Evolutionary conservation across 30 jellyfish, hydroid and myxozoan species (phyloP), one percentile per base, ranked within the genome.

Genomic region (Nemopilema nomurai): DNA sequence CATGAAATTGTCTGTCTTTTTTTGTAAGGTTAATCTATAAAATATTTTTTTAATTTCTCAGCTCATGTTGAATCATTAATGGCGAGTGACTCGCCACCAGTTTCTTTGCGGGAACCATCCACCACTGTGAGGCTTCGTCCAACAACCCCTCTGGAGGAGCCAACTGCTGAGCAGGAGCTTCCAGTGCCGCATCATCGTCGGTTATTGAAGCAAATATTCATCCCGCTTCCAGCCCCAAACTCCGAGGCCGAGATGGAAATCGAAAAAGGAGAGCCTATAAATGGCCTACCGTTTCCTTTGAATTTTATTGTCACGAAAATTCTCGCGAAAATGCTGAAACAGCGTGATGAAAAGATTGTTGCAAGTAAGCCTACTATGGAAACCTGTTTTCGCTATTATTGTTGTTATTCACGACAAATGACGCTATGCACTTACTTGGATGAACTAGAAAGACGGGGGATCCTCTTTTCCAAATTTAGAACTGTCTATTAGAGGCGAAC

Each of bases 141-240:
- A 21, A 9, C 75, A 16, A 24, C 30, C 0, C 51, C 78, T 21
- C 4, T 0, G 19, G 90, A 80, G 23, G 69, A 27, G 22, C 64
- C 31, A 0, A 64, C 71, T 25, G 73, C 49, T 18, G 77, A 53
- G 20, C 30, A 78, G 1, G 73, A 22, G 25, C 27, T 49, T 18
- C 69, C 22, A 8, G 68, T 64, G 17, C 62, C 51, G 31, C 91
- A 83, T 29, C 80, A 49, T 19, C 86, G 80, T 69, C 70, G 76
- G 25, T 24, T 83, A 1, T 49, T 92, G 65, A 92, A 92, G 83
- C 93, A 92, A 79, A 79, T 92, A 30, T 92, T 92, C 83, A 87
- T 92, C 65, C 98, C 98, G 26, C 72, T 92, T 41, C 98, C 98
- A 16, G 96, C 90, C 50, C 92, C 95, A 30, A 76, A 88, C 63